Base-by-base conservation (phyloP, 2,797 vertebrate genomes). In the Pangasius mekongensis region DNA sequence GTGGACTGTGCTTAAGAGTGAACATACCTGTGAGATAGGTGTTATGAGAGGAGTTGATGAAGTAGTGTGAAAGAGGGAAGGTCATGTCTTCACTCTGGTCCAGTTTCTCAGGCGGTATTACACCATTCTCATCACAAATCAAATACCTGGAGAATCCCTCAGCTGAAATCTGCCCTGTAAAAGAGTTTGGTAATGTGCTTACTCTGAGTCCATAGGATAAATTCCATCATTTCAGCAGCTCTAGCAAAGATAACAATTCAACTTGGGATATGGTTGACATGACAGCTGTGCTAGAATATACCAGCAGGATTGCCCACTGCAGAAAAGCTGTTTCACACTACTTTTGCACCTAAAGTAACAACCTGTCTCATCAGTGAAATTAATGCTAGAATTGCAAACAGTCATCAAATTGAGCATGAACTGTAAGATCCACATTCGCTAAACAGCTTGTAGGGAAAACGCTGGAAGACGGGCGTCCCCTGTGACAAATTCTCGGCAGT, bases 61-160 rank as follows among this genome's bases (percentile, higher is more conserved):
- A 98, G 93, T 99, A 99, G 92, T 99, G 98, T 33, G 98, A 98
- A 85, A 99, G 95, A 1, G 99, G 98, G 93, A 98, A 98, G 94
- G 94, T 98, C 99, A 99, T 99, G 92, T 99, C 99, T 94, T 99
- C 99, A 74, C 98, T 99, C 95, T 98, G 95, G 93, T 99, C 99
- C 96, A 99, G 97, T 93, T 99, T 99, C 90, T 99, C 98, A 30
- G 98, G 97, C 11, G 98, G 97, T 88, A 99, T 97, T 0, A 99
- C 97, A 4, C 97, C 97, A 0, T 99, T 99, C 93, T 99, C 98
- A 78, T 98, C 98, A 78, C 97, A 97, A 18, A 97, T 97, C 91
- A 99, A 96, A 86, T 98, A 99, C 4, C 95, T 96, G 95, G 97
- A 97, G 91, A 99, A 98, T 13, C 97, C 98, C 92, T 99, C 98